Base-by-base conservation (phyloP, 2,888 invertebrate species). In the Emmelina monodactyla region DNA sequence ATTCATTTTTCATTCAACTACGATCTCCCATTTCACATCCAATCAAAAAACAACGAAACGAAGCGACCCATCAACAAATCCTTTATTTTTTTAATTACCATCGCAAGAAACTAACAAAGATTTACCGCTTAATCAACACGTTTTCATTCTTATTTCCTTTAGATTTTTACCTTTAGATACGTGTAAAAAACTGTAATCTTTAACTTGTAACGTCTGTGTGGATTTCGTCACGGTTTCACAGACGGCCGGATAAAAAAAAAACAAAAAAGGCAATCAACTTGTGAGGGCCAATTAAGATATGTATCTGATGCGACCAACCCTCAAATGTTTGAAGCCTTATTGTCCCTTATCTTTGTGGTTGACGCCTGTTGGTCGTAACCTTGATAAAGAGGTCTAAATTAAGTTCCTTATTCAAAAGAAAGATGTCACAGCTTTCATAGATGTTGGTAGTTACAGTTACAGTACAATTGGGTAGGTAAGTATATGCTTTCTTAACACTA, bases 231-330 rank as follows among this genome's bases (percentile, higher is more conserved):
- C 62, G 65, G 62, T 55, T 52, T 47, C 52, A 47, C 54, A 53
- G 45, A 49, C 60, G 58, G 49, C 52, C 59, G 58, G 58, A 62
- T 61, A 62, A 53, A 58, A 65, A 67, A 62, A 67, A 66, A 58
- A 57, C 31, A 28, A 54, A 55, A 53, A 53, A 54, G 55, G 55
- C 55, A 57, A 54, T 58, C 76, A 62, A 62, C 71, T 62, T 79
- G 79, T 79, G 79, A 50, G 79, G 79, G 62, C 76, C 76, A 78
- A 79, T 79, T 79, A 79, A 78, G 79, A 79, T 79, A 75, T 78
- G 76, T 72, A 75, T 73, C 57, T 64, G 65, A 68, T 60, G 62
- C 52, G 58, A 51, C 61, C 62, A 55, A 53, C 75, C 72, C 75
- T 69, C 63, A 61, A 61, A 62, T 63, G 62, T 59, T 62, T 56